Percentiles rank a stretch among this genome's conserved stretches.
These are phyloP conservation scores for Pegoplata infirma DNA, from an alignment of 2,888 invertebrate genomes.

Conservation along the genomic window DNA sequence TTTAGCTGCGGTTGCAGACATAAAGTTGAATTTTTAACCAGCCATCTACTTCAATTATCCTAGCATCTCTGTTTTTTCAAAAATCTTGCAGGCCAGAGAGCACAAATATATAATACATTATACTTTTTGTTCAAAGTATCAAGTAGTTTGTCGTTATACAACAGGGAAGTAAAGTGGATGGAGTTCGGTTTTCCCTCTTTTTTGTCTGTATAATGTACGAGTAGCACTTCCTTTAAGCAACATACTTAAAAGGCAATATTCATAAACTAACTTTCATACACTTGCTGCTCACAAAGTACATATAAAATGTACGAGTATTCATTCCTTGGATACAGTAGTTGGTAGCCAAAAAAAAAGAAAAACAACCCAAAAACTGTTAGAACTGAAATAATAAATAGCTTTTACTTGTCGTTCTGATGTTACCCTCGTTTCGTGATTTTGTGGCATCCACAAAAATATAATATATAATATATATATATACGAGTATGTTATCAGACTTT, in stretches of 20 bases:
- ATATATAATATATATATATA: too few relatives aligned
- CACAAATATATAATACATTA: too few relatives aligned
- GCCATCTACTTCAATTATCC: too few relatives aligned
- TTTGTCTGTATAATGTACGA: constrained; percentile 40
- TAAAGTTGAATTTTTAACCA: too few relatives aligned
- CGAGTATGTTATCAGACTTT: too few relatives aligned
- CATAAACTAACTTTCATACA: constrained; percentile 72
- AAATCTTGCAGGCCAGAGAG: too few relatives aligned
- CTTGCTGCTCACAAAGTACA: constrained; percentile 47
- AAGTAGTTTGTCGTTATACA: background rate
- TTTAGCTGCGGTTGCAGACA: too few relatives aligned
- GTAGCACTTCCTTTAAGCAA: constrained; percentile 61
- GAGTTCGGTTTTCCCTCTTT: background rate
- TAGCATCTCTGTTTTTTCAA: too few relatives aligned
- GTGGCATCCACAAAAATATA: constrained; percentile 20
- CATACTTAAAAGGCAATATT: constrained; percentile 71
- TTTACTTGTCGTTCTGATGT: constrained; percentile 57
- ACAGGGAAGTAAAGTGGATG: background rate
- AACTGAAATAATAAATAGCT: constrained; percentile 59
- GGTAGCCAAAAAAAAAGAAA: constrained; percentile 49
- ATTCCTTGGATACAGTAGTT: constrained; percentile 26
- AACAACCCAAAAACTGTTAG: constrained; percentile 50
- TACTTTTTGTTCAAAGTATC: too few relatives aligned
- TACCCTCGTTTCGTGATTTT: constrained; percentile 56
- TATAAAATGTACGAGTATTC: too few relatives aligned